A percentile compares a stretch with the other conserved stretches of the same genome.
phyloP scores from a whole-genome alignment of 2,113 vertebrate genomes.

The Gambusia affinis region DNA sequence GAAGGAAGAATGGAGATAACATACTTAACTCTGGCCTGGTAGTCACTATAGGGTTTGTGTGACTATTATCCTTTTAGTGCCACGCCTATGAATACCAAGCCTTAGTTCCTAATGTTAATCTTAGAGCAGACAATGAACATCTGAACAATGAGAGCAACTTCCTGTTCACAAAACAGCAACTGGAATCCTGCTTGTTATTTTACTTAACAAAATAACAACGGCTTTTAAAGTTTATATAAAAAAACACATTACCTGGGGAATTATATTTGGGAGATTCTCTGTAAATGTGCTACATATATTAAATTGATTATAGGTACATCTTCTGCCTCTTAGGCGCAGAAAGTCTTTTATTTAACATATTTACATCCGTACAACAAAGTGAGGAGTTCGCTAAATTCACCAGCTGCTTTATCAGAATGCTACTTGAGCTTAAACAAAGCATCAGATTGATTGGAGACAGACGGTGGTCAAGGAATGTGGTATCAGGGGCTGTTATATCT shows the following conservation, averaged over 20 bases:
- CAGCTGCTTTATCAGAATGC: neutral
- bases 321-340: neutral
- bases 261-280: neutral
- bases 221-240: neutral
- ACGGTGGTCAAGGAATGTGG: no score
- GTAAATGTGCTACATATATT: neutral
- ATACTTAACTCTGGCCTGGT: constrained; percentile 65
- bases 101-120: neutral
- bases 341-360: neutral
- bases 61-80: constrained; percentile 35
- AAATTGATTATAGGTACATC: neutral
- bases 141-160: neutral
- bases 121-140: neutral
- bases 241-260: neutral
- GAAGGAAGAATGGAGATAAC: constrained; percentile 63
- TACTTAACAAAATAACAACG: neutral
- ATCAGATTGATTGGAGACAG: neutral
- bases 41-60: constrained; percentile 45
- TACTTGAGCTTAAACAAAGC: neutral
- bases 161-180: neutral
- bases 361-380: neutral
- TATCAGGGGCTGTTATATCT: no score
- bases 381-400: neutral
- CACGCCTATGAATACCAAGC: constrained; percentile 24
- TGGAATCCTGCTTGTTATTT: neutral